phyloP scores from a whole-genome alignment of 2,888 invertebrate genomes.

The Acleris literana region DNA sequence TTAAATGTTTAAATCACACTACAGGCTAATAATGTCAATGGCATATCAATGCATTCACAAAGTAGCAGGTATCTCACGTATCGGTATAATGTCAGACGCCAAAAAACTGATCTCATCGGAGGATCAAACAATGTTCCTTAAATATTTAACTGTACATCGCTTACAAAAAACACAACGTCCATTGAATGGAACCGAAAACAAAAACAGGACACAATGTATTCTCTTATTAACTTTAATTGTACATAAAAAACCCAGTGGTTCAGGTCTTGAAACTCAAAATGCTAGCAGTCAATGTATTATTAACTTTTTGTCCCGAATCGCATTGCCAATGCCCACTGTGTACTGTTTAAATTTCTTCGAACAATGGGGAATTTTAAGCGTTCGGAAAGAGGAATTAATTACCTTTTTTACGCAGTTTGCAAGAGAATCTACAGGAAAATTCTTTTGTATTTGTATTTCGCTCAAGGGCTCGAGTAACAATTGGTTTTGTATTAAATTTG shows the following conservation, averaged over 20 bases:
- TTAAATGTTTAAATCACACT: too few relatives aligned
- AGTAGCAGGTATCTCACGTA: background rate
- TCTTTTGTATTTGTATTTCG: background rate
- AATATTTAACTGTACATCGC: constrained; percentile 10
- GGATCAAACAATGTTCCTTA: background rate
- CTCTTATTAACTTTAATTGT: constrained; percentile 39
- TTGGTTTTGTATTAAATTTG: too few relatives aligned
- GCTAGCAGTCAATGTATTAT: constrained; percentile 48
- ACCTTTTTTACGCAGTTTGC: constrained; percentile 24
- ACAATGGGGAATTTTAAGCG: constrained; percentile 31
- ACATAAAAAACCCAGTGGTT: constrained; percentile 32
- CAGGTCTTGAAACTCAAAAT: constrained; percentile 51
- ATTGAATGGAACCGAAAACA: constrained; percentile 26
- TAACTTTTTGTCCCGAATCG: constrained; percentile 50
- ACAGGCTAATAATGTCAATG: too few relatives aligned
- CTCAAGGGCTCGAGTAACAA: background rate
- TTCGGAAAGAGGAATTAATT: constrained; percentile 31
- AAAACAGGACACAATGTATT: constrained; percentile 28
- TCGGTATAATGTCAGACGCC: background rate
- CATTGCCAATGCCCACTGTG: constrained; percentile 48
- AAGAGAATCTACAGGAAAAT: constrained; percentile 2
- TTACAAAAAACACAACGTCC: constrained; percentile 13
- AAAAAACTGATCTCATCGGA: background rate
- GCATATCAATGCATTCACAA: background rate
- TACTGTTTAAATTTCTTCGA: constrained; percentile 36